A percentile compares a stretch with the other conserved stretches of the same genome.
phyloP scores from a whole-genome alignment of 2,113 vertebrate species.

The Cranoglanis bouderius region DNA sequence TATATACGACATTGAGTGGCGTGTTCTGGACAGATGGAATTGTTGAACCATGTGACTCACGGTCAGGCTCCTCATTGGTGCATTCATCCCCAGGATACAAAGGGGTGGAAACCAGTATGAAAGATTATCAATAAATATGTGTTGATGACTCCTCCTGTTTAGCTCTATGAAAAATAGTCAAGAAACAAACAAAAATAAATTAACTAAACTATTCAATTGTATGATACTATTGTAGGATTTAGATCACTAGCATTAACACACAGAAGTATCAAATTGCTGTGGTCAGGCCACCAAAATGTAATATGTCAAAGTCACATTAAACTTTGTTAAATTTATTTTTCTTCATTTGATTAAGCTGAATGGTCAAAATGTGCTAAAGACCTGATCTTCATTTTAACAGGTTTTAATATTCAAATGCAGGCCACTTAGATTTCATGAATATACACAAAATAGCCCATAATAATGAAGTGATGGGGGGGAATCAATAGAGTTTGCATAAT shows the following conservation, averaged over 20 bases:
- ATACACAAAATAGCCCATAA: not conserved
- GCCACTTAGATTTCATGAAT: not conserved
- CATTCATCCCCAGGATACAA: slow-evolving; percentile 78
- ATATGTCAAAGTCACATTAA: not conserved
- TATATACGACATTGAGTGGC: slow-evolving; percentile 72
- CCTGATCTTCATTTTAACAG: not conserved
- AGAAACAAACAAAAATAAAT: not conserved
- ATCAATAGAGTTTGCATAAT: not conserved
- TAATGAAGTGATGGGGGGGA: not conserved
- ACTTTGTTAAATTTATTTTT: not conserved
- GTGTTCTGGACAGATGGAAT: slow-evolving; percentile 69
- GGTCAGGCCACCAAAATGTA: not conserved
- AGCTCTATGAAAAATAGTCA: slow-evolving; percentile 8
- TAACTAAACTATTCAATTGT: not conserved
- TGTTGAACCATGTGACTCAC: slow-evolving; percentile 71
- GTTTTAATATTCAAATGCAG: not conserved
- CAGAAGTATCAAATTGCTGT: not conserved
- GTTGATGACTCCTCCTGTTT: slow-evolving; percentile 42
- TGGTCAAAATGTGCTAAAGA: not conserved
- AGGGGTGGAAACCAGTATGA: slow-evolving; percentile 69
- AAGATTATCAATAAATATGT: slow-evolving; percentile 42
- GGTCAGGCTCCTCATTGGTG: slow-evolving; percentile 86
- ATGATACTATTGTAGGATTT: not conserved
- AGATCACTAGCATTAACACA: not conserved
- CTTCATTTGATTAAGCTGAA: not conserved